Conservation (phyloP, 2,797 vertebrate genomes). For the Sebastes iracundus region DNA sequence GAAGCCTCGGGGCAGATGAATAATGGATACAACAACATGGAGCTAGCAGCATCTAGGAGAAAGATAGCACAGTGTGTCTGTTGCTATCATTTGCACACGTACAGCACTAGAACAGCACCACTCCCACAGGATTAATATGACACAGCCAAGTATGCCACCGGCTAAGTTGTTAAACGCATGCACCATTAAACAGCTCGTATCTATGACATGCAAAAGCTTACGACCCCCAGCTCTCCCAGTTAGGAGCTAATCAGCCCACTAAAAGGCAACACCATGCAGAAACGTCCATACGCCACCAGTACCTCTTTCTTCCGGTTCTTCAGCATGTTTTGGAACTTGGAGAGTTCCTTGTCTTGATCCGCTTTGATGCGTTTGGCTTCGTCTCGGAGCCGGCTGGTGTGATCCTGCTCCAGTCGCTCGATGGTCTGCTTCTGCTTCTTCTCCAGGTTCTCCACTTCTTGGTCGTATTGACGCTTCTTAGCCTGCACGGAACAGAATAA, state of each 20-base stretch:
- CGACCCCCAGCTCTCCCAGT: not conserved
- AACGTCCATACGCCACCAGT: constrained; percentile 35
- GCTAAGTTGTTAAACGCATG: constrained; percentile 32
- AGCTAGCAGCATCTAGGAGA: constrained; percentile 44
- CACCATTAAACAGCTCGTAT: constrained; percentile 14
- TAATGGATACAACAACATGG: constrained; percentile 58
- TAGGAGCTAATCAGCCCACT: not conserved
- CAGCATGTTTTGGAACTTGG: constrained; percentile 96
- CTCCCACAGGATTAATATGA: constrained; percentile 37
- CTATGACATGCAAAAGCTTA: constrained; percentile 34
- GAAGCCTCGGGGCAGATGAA: constrained; percentile 56
- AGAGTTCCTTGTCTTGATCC: constrained; percentile 96
- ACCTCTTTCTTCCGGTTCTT: constrained; percentile 99
- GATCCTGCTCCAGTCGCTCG: constrained; percentile 96
- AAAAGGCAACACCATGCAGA: constrained; percentile 12
- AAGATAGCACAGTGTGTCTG: constrained; percentile 31
- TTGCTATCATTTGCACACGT: constrained; percentile 27
- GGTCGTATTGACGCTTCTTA: constrained; percentile 97
- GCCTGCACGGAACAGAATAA: constrained; percentile 63
- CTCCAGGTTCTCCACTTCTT: constrained; percentile 97
- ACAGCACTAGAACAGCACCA: constrained; percentile 12
- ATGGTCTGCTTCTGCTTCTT: constrained; percentile 99
- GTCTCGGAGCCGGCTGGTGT: constrained; percentile 94
- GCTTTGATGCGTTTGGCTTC: constrained; percentile 97
- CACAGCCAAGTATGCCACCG: constrained; percentile 22